phyloP scores from a whole-genome alignment of 2,888 invertebrate species.

The Palloptera scutellata region DNA sequence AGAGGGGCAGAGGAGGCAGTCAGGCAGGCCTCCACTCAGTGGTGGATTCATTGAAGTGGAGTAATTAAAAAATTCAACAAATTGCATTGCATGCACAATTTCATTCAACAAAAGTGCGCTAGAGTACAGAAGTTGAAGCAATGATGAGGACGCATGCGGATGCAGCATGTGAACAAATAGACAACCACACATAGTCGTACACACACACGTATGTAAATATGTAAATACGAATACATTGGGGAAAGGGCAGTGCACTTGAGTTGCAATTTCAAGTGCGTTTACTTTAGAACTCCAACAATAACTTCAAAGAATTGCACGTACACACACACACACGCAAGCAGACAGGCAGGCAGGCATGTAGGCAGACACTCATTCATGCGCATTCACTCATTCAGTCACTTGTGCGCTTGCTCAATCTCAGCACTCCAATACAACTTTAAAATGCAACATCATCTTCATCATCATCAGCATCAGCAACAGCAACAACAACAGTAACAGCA shows the following conservation, averaged over 20 bases:
- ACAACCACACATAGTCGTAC: background rate
- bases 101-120: background rate
- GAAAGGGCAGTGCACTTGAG: conserved; percentile 2
- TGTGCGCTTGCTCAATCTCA: background rate
- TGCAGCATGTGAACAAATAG: background rate
- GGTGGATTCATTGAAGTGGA: conserved; percentile 18
- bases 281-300: background rate
- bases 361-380: background rate
- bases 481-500: background rate
- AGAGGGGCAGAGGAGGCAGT: too few relatives aligned
- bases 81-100: conserved; percentile 25
- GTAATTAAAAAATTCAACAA: conserved; percentile 27
- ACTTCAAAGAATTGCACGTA: background rate
- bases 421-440: background rate
- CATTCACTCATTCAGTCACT: background rate
- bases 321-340: background rate
- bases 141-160: background rate
- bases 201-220: too few relatives aligned
- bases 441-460: conserved; percentile 1
- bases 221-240: background rate
- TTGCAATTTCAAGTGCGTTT: background rate
- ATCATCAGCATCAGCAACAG: background rate
- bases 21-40: too few relatives aligned
- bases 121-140: background rate
- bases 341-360: too few relatives aligned